Base-by-base conservation (phyloP, 2,888 invertebrate species). In the Pristionchus mayeri region DNA sequence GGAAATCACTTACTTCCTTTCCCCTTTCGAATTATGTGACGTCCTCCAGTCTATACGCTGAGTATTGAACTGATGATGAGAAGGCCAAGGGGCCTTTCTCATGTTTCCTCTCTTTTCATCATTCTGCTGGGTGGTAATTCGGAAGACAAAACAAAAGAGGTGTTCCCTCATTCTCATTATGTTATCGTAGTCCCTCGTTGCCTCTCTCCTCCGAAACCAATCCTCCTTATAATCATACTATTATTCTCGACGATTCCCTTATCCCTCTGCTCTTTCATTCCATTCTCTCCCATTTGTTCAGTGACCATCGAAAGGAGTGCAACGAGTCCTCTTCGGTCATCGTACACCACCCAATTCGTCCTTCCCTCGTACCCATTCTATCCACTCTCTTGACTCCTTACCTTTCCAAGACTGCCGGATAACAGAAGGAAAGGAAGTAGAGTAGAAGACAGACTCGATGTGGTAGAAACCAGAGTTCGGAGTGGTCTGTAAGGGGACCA, bases 171-270 rank as follows among this genome's bases (percentile, higher is more conserved):
- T 24, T 27, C 4, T 54, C 54, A n/a, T 21, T 54, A 24, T 60
- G 27, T 60, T 60, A 60, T 60, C 57, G 57, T 60, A 60, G 1
- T 27, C 30, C n/a, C n/a, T n/a, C n/a, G n/a, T n/a, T n/a, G n/a
- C n/a, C 9, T 60, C 27, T 60, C 57, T 27, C 57, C 27, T 27
- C 52, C 67, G 60, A 63, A 0, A 37, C 67, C 37, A 21, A 4
- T 67, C n/a, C 34, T 24, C 37, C 67, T 67, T 67, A n/a, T 67
- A 67, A 67, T 67, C 67, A 67, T 67, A 37, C 67, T 67, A 67
- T 67, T 67, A 67, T 67, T 67, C 57, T 60, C 57, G 27, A 60
- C 57, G 13, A 60, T 60, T 60, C 57, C 57, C 30, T 60, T 60
- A 60, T 60, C 57, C 57, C 57, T 13, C 16, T 60, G 57, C 57